Evolutionary conservation across 2,888 invertebrate species (phyloP).

Genomic region (Conchocele bisecta): DNA sequence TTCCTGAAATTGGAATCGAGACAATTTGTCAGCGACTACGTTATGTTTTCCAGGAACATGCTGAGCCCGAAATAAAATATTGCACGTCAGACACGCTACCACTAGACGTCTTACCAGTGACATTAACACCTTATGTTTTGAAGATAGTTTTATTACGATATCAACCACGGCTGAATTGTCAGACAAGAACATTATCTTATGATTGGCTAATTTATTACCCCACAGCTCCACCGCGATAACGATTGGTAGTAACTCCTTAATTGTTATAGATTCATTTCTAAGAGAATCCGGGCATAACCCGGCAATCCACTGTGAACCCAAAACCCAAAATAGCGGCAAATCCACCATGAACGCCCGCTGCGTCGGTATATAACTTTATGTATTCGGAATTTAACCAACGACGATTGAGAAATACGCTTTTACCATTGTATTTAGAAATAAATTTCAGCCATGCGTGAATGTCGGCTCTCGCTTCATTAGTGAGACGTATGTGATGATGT

Average conservation of each 20-base stretch:
- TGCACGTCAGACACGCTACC: no score
- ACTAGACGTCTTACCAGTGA: no score
- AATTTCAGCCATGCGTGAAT: slow-evolving; percentile 31
- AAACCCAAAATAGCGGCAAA: slow-evolving; percentile 9
- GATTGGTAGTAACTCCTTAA: slow-evolving; percentile 28
- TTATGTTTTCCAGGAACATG: no score
- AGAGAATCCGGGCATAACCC: slow-evolving; percentile 4
- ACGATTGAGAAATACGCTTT: slow-evolving; percentile 31
- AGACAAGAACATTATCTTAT: slow-evolving; percentile 9
- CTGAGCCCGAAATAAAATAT: no score
- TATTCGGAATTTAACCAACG: not conserved
- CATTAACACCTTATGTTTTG: no score
- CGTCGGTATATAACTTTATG: slow-evolving; percentile 10
- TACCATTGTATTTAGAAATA: slow-evolving; percentile 42
- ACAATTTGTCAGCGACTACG: no score
- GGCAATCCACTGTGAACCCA: slow-evolving; percentile 4
- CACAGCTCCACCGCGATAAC: slow-evolving; percentile 16
- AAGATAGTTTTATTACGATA: slow-evolving; percentile 23
- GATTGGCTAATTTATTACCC: not conserved
- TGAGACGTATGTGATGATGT: slow-evolving; percentile 22
- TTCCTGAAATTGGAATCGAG: no score
- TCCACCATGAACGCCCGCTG: slow-evolving; percentile 3
- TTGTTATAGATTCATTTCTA: slow-evolving; percentile 5
- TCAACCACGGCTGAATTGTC: slow-evolving; percentile 7
- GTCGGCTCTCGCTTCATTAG: slow-evolving; percentile 21